Evolutionary conservation across 2,797 vertebrate species (phyloP).

Genomic region (Liasis olivaceus): DNA sequence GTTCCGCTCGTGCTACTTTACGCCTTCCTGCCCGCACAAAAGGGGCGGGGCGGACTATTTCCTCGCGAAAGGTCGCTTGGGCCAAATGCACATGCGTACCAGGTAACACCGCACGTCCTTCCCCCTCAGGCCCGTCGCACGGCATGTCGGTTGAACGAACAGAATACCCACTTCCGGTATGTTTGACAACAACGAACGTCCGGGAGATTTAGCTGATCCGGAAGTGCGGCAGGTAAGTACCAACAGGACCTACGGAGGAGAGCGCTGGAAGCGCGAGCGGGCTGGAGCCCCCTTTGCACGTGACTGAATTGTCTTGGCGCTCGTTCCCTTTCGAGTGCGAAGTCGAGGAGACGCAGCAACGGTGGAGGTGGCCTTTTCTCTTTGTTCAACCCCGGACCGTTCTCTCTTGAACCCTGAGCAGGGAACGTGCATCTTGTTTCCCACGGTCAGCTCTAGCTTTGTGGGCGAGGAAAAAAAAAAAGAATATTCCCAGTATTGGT

Average conservation of each 20-base stretch:
- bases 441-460: neutral
- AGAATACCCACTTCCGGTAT: neutral
- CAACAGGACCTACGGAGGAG: neutral
- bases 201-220: neutral
- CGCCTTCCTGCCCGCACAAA: neutral
- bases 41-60: fast-evolving
- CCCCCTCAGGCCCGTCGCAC: too few species aligned
- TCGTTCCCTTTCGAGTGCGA: neutral
- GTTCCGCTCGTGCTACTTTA: neutral
- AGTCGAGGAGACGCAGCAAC: neutral
- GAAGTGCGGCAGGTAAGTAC: neutral
- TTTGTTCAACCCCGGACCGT: neutral
- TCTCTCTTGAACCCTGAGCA: neutral
- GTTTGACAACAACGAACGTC: neutral
- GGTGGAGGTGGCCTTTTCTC: neutral
- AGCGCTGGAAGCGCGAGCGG: neutral
- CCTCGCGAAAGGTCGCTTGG: neutral
- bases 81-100: neutral
- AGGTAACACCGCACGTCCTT: fast-evolving
- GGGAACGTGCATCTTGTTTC: neutral
- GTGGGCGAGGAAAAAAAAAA: neutral
- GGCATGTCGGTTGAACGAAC: neutral
- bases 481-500: neutral
- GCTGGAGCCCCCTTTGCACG: neutral
- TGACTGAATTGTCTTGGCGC: neutral